Evolutionary conservation across 2,888 invertebrate species (phyloP), one percentile per base, ranked within the genome.

Genomic region (Lucinisca nassula): DNA sequence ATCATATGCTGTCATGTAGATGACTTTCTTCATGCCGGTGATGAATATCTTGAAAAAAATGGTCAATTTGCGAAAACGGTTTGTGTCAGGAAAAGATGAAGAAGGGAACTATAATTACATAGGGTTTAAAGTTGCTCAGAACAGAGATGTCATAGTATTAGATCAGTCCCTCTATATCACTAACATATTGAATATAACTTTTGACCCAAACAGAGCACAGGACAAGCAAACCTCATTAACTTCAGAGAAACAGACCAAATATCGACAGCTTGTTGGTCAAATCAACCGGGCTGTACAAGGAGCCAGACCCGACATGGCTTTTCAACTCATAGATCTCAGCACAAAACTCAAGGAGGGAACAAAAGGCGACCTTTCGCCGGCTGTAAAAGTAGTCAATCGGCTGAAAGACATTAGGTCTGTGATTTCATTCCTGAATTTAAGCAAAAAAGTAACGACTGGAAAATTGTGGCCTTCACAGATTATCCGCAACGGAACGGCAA

Each of bases 231-330:
- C 24, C 24, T 21, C 24, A 35, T 40, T 72, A 72, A 72, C 72
- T n/a, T n/a, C 72, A 38, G 72, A 72, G 37, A 37, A n/a, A n/a
- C n/a, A n/a, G n/a, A n/a, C n/a, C n/a, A n/a, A n/a, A n/a, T n/a
- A n/a, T n/a, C n/a, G 77, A 14, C 30, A 40, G 32, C 30, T 82
- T n/a, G 32, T 72, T 27, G 84, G 87, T 67, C 75, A 82, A 45
- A 30, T 88, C 27, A 86, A 82, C 73, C 89, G 82, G 81, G 86
- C 67, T 40, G 84, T 84, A 30, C 85, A 86, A 40, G 84, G 85
- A 35, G 30, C 86, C 8, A 75, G 82, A 55, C 82, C 79, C 51
- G 87, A 85, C 61, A 49, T 88, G 70, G 79, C 83, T 24, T 90
- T 86, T 79, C 79, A 90, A 70, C 17, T 88, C 45, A 73, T 86